Conservation (phyloP, 1,140 invertebrate species). For the Apis mellifera region DNA sequence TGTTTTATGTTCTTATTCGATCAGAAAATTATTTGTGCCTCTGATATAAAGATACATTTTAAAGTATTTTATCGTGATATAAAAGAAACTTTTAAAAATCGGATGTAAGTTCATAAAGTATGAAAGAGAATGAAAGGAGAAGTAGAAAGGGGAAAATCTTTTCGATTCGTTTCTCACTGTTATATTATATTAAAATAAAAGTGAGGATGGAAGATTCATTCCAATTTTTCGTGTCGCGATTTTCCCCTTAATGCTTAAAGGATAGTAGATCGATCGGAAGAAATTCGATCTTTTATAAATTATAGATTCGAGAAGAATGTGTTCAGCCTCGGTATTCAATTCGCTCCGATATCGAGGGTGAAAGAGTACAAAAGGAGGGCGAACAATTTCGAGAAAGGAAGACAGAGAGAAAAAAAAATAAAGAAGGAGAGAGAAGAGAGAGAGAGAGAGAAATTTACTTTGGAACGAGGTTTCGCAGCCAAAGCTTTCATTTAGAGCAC, state of each 20-base stretch:
- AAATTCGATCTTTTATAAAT: neutral
- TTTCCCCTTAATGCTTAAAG: no score
- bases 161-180: no score
- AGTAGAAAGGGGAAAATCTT: no score
- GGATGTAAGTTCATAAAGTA: no score
- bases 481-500: constrained; percentile 35
- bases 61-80: no score
- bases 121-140: no score
- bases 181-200: neutral
- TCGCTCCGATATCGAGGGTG: constrained; percentile 18
- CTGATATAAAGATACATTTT: no score
- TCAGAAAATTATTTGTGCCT: no score
- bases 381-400: constrained; percentile 20
- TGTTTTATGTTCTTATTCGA: no score
- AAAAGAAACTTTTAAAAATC: no score
- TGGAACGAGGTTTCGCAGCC: neutral
- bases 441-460: neutral
- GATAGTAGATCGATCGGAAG: neutral
- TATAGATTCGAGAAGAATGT: neutral
- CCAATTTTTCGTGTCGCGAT: neutral
- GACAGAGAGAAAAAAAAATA: neutral
- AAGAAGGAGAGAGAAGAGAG: neutral
- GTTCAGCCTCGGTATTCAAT: neutral
- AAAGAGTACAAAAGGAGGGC: constrained; percentile 1
- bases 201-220: neutral